A percentile compares a stretch with the other conserved stretches of the same genome.
phyloP scores from a whole-genome alignment of 1,140 invertebrate species.

The Macrobrachium rosenbergii region DNA sequence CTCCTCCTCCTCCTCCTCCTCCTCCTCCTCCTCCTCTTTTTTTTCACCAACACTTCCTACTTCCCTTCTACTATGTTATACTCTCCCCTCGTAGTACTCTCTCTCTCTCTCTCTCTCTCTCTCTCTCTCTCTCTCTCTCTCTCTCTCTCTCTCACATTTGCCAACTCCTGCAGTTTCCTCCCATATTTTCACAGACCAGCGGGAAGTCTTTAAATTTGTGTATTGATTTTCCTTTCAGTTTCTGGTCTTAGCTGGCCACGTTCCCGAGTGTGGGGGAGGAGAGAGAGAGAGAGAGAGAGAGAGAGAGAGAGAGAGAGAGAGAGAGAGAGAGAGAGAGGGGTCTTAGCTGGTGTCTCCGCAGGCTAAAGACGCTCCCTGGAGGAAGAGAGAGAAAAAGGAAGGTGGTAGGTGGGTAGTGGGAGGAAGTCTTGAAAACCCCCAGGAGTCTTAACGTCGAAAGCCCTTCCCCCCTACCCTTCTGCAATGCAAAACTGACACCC shows the following conservation, averaged over 20 bases:
- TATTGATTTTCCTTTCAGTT: constrained; percentile 40
- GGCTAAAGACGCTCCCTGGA: constrained; percentile 10
- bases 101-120: constrained; percentile 19
- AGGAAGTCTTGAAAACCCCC: no score
- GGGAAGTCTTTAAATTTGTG: constrained; percentile 43
- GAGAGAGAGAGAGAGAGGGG: constrained; percentile 1
- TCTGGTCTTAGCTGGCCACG: constrained; percentile 18
- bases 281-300: no score
- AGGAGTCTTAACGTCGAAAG: no score
- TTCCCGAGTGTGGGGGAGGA: constrained; percentile 2
- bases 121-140: constrained; percentile 35
- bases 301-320: not conserved
- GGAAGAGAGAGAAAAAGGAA: constrained; percentile 4
- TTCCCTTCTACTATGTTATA: not conserved
- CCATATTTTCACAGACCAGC: constrained; percentile 11
- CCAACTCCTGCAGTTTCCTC: constrained; percentile 14
- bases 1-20: not conserved
- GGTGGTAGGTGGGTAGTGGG: no score
- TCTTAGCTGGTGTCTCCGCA: not conserved
- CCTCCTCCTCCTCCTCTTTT: constrained; percentile 16
- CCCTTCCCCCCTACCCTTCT: no score
- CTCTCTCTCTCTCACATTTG: not conserved
- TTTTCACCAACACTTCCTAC: constrained; percentile 1
- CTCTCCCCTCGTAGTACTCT: constrained; percentile 3
- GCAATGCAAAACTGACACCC: no score